Evolutionary conservation across 2,113 vertebrate species (phyloP).

Genomic region (Chamaea fasciata): DNA sequence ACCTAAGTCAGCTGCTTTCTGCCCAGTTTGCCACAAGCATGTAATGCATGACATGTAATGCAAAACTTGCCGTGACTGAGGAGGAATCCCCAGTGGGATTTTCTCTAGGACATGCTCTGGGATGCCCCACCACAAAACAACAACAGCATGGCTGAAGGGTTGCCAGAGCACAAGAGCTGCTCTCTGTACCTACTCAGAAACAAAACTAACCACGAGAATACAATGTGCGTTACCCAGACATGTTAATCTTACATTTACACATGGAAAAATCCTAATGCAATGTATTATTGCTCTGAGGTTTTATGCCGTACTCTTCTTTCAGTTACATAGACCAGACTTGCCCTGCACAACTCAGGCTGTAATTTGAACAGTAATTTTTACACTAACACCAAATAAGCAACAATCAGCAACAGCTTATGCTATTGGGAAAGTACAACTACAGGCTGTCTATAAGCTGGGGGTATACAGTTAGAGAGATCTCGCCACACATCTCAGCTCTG

Average conservation of each 20-base stretch:
- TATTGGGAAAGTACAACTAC: not conserved
- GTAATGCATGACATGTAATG: not conserved
- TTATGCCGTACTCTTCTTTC: not conserved
- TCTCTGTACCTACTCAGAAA: not conserved
- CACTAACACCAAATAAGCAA: not conserved
- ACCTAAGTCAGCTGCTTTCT: not conserved
- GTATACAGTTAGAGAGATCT: not conserved
- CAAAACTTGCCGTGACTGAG: not conserved
- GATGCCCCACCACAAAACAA: not conserved
- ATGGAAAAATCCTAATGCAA: not conserved
- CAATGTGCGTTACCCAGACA: not conserved
- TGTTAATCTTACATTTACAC: not conserved
- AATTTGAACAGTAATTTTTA: not conserved
- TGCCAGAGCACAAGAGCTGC: not conserved
- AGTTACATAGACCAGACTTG: not conserved
- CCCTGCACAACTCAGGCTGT: not conserved
- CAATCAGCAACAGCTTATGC: not conserved
- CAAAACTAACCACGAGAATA: not conserved
- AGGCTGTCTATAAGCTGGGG: not conserved
- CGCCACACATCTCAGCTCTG: not conserved
- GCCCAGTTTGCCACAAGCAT: not conserved
- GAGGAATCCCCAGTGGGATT: not conserved
- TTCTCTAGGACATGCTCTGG: not conserved
- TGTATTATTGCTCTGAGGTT: not conserved
- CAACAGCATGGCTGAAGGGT: fast-evolving